These are phyloP conservation scores for Caracal caracal DNA, from an alignment of 2,113 vertebrate species.

Conservation along the genomic window DNA sequence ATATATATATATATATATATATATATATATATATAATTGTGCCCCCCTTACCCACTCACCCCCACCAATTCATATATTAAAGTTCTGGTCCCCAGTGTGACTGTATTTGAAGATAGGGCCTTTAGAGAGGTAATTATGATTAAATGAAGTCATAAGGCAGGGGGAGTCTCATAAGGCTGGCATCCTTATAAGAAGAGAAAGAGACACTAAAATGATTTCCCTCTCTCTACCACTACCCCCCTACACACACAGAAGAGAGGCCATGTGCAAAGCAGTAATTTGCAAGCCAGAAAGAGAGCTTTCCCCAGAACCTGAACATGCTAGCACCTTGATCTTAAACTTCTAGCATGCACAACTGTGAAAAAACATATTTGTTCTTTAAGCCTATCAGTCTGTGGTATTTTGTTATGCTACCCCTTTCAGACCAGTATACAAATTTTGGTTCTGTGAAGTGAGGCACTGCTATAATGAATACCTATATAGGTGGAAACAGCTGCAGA, in stretches of 20 bases:
- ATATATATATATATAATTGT: background rate
- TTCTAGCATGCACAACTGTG: background rate
- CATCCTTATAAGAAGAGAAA: background rate
- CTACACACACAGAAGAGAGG: background rate
- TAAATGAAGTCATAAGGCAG: background rate
- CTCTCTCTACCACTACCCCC: background rate
- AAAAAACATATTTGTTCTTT: background rate
- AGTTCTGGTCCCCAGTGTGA: background rate
- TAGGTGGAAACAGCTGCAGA: background rate
- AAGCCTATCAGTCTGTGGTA: background rate
- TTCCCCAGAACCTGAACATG: background rate
- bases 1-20: fast-evolving
- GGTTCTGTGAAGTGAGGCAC: background rate
- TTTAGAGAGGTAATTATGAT: background rate
- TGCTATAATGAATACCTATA: background rate
- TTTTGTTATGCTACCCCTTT: background rate
- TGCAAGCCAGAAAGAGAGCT: background rate
- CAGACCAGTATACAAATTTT: background rate
- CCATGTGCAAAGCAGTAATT: background rate
- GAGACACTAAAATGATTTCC: background rate
- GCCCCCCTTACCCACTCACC: no score
- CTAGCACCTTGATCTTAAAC: background rate
- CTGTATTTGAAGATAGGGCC: background rate
- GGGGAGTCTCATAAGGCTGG: background rate
- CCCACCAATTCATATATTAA: background rate